These are phyloP conservation scores for Andrena praecox DNA, from an alignment of 2,888 invertebrate species.

Conservation along the genomic window DNA sequence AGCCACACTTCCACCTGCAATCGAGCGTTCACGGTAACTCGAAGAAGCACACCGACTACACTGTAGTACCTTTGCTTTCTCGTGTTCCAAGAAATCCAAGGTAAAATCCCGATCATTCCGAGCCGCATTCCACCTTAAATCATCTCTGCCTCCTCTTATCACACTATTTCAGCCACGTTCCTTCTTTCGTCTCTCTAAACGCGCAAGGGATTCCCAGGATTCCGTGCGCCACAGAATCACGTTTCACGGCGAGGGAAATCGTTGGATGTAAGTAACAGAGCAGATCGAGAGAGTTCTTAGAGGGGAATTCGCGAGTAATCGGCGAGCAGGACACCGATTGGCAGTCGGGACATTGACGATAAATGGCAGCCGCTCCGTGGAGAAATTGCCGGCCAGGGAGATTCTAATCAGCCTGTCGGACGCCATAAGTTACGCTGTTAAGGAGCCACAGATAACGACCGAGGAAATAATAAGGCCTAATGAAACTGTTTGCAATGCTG, in stretches of 20 bases:
- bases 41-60: too few relatives aligned
- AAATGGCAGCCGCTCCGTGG: slow-evolving; percentile 43
- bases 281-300: neutral
- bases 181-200: neutral
- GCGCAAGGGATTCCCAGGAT: neutral
- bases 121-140: too few relatives aligned
- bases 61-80: too few relatives aligned
- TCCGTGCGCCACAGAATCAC: slow-evolving; percentile 2
- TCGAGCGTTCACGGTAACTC: too few relatives aligned
- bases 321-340: slow-evolving; percentile 43
- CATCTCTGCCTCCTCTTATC: too few relatives aligned
- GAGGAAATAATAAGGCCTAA: slow-evolving; percentile 62
- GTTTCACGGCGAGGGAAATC: neutral
- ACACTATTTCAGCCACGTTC: neutral
- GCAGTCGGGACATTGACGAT: slow-evolving; percentile 53
- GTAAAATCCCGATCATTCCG: too few relatives aligned
- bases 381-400: slow-evolving; percentile 47
- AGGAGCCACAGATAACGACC: slow-evolving; percentile 45
- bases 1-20: too few relatives aligned
- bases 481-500: slow-evolving; percentile 74
- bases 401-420: slow-evolving; percentile 68
- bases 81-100: too few relatives aligned
- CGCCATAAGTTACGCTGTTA: slow-evolving; percentile 68
- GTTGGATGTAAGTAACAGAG: neutral
- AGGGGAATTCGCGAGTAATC: slow-evolving; percentile 22